These are phyloP conservation scores for Polylopha cassiicola DNA, from an alignment of 2,888 invertebrate genomes.

Conservation along the genomic window DNA sequence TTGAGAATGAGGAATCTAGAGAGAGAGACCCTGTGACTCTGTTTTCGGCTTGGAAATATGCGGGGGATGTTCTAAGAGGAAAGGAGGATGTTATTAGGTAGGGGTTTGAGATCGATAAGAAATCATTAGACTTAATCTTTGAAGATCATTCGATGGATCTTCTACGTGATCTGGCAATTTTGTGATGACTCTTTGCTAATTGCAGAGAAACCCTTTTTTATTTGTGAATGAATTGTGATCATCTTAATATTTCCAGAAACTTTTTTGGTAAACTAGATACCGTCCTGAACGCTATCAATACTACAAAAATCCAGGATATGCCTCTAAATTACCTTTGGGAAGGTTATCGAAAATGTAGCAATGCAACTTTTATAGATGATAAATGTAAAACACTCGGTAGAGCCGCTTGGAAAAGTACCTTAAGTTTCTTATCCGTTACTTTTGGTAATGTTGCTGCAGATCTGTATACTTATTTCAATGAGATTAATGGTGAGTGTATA, in stretches of 20 bases:
- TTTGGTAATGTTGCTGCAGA: slow-evolving; percentile 47
- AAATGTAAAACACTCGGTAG: slow-evolving; percentile 43
- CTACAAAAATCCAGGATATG: slow-evolving; percentile 28
- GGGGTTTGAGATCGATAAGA: too few relatives aligned
- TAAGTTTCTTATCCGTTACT: slow-evolving; percentile 49
- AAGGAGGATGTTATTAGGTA: slow-evolving; percentile 45
- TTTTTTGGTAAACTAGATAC: slow-evolving; percentile 54
- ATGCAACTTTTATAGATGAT: slow-evolving; percentile 25
- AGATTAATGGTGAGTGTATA: slow-evolving; percentile 58
- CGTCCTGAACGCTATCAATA: slow-evolving; percentile 46
- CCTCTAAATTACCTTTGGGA: slow-evolving; percentile 50
- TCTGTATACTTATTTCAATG: slow-evolving; percentile 54
- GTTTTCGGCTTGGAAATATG: slow-evolving; percentile 44
- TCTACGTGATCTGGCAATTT: too few relatives aligned
- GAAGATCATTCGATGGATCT: too few relatives aligned
- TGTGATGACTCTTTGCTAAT: too few relatives aligned
- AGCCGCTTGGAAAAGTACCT: slow-evolving; percentile 43
- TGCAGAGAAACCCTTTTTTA: background rate
- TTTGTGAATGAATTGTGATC: background rate
- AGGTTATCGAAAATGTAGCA: slow-evolving; percentile 40
- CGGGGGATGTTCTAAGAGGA: slow-evolving; percentile 38
- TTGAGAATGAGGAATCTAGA: slow-evolving; percentile 31
- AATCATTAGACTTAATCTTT: too few relatives aligned
- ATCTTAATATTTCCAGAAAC: slow-evolving; percentile 37
- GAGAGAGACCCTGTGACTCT: slow-evolving; percentile 33